Percentiles rank a stretch among this genome's conserved stretches.
Conservation (phyloP, 2,113 vertebrate genomes). For the Gorsachius goisagi region DNA sequence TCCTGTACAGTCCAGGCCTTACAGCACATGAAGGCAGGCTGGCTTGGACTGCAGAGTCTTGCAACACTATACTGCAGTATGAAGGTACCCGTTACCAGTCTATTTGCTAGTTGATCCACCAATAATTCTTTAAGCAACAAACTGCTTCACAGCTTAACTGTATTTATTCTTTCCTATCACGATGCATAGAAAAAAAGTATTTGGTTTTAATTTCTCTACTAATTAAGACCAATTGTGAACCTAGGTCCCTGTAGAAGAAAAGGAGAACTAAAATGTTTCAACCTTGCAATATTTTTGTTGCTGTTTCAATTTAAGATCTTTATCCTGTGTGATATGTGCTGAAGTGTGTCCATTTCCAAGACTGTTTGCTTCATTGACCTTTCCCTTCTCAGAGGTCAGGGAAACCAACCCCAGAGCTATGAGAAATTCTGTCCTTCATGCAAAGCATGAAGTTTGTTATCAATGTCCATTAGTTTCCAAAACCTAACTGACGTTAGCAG, state of each 20-base stretch:
- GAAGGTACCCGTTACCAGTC: not conserved
- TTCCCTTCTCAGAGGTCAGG: not conserved
- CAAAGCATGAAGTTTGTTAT: not conserved
- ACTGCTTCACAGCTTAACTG: not conserved
- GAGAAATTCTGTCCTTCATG: not conserved
- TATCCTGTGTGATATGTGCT: not conserved
- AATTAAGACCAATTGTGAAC: not conserved
- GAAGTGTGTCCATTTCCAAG: not conserved
- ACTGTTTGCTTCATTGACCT: slow-evolving; percentile 7
- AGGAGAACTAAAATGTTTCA: not conserved
- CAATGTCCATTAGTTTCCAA: not conserved
- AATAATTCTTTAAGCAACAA: not conserved
- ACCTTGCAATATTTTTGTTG: not conserved
- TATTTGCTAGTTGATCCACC: not conserved
- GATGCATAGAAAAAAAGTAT: not conserved
- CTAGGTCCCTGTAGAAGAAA: not conserved
- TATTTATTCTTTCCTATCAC: not conserved
- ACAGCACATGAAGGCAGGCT: not conserved
- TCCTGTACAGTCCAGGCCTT: not conserved
- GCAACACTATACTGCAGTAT: not conserved
- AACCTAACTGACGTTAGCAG: not conserved
- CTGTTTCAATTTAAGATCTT: slow-evolving; percentile 1
- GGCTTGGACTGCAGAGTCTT: not conserved
- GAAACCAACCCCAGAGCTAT: not conserved
- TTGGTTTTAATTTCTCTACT: not conserved